These are phyloP conservation scores for Cosmia pyralina DNA, from an alignment of 2,888 invertebrate genomes.

Conservation along the genomic window DNA sequence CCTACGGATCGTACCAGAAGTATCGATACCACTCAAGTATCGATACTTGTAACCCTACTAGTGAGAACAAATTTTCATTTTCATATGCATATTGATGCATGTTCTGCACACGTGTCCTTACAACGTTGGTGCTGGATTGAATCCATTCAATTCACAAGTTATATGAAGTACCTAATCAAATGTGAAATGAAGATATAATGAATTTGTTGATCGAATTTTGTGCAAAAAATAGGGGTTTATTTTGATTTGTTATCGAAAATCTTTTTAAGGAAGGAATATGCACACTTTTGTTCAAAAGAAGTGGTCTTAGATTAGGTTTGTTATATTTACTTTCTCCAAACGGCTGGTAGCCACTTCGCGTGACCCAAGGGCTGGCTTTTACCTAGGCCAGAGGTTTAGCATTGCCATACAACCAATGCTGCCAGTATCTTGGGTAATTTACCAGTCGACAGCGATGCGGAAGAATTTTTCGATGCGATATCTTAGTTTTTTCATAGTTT, in stretches of 20 bases:
- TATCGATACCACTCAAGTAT: background rate
- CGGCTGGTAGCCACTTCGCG: no score
- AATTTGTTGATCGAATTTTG: constrained; percentile 28
- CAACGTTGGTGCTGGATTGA: constrained; percentile 56
- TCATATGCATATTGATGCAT: constrained; percentile 81
- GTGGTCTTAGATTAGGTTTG: no score
- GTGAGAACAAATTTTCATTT: constrained; percentile 78
- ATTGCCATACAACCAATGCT: no score
- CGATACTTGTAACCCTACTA: constrained; percentile 25
- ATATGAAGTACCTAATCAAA: constrained; percentile 47
- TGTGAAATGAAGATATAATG: constrained; percentile 52
- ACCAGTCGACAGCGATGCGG: no score
- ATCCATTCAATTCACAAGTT: constrained; percentile 58
- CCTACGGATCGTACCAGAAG: background rate
- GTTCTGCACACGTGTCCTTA: constrained; percentile 71
- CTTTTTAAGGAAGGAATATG: background rate
- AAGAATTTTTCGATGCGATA: no score
- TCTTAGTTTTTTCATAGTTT: no score
- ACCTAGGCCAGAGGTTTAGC: no score
- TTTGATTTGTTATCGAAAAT: background rate
- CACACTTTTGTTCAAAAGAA: background rate
- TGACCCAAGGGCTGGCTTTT: no score
- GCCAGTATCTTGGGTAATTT: no score
- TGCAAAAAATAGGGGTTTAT: background rate
- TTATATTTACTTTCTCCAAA: no score